Conservation (phyloP, 1,140 invertebrate genomes). For the Diuraphis noxia region DNA sequence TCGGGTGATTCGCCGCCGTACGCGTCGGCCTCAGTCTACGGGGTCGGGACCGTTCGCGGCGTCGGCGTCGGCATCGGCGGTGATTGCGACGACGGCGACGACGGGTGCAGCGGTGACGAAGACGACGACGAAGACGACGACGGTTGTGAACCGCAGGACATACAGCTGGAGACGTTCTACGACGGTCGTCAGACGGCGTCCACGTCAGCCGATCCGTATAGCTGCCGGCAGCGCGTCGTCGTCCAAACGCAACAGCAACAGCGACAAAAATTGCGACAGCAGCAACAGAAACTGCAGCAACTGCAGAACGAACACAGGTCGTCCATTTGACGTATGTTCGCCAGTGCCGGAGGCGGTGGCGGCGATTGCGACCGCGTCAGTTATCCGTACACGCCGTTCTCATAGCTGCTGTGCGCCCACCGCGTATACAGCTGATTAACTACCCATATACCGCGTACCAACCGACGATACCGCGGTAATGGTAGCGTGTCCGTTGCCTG, state of each 20-base stretch:
- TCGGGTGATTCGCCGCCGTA: not conserved
- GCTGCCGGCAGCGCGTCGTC: not conserved
- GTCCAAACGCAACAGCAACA: not conserved
- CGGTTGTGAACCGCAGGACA: not conserved
- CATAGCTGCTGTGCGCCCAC: not conserved
- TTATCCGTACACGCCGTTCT: constrained; percentile 15
- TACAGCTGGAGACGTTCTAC: constrained; percentile 35
- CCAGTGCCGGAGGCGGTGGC: not conserved
- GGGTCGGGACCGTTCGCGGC: not conserved
- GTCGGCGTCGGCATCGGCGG: not conserved
- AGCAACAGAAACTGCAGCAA: too few relatives aligned
- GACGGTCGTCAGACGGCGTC: not conserved
- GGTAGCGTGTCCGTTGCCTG: not conserved
- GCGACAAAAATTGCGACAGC: not conserved
- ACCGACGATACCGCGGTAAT: not conserved
- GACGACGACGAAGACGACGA: not conserved
- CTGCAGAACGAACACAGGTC: too few relatives aligned
- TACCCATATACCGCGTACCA: not conserved
- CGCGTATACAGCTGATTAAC: too few relatives aligned
- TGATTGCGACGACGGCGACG: not conserved
- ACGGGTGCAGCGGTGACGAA: not conserved
- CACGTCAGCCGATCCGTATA: not conserved
- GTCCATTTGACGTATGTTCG: too few relatives aligned
- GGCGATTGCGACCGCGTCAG: not conserved
- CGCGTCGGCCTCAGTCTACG: constrained; percentile 4